Base-by-base conservation (phyloP, 1,140 invertebrate species). In the Pseudomyrmex concolor region DNA sequence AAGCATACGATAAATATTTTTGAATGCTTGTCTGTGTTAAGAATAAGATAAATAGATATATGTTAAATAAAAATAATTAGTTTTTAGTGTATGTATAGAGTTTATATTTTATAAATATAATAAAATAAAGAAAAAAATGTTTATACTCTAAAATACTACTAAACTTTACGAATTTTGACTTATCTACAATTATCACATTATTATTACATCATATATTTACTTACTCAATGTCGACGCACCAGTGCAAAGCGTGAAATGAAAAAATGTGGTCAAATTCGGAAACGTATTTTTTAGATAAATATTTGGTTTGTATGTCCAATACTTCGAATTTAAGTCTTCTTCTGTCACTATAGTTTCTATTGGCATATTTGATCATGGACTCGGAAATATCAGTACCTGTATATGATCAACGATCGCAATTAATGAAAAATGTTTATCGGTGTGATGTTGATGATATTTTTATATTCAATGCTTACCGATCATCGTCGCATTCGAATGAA, bases 181-280 rank as follows among this genome's bases (percentile, higher is more conserved):
- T 22, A 34, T 34, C 34, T 34, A 34, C 34, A 60, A 62, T 2
- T 15, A n/a, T 12, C n/a, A n/a, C n/a, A n/a, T n/a, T n/a, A n/a
- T n/a, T n/a, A n/a, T n/a, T n/a, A n/a, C n/a, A n/a, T n/a, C 7
- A 5, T 34, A 7, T 7, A 34, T 34, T 59, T 59, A 54, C 55
- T 62, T 48, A 73, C 57, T 9, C 17, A n/a, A 73, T 48, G 0
- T 73, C 9, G 2, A 10, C n/a, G 10, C 57, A 73, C 43, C 57
- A 73, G 2, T 48, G 8, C 15, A 68, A 78, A 70, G 22, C 3
- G 10, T 59, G 13, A 8, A 78, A 70, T 48, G 55, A 55, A 22
- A 78, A 78, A 34, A 48, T 57, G 10, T 59, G n/a, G 59, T 78
- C 19, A 45, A 78, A 68, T 25, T 22, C 43, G 13, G 63, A 66